Base-by-base conservation (phyloP, 2,113 vertebrate species). In the Macroglossus sobrinus region DNA sequence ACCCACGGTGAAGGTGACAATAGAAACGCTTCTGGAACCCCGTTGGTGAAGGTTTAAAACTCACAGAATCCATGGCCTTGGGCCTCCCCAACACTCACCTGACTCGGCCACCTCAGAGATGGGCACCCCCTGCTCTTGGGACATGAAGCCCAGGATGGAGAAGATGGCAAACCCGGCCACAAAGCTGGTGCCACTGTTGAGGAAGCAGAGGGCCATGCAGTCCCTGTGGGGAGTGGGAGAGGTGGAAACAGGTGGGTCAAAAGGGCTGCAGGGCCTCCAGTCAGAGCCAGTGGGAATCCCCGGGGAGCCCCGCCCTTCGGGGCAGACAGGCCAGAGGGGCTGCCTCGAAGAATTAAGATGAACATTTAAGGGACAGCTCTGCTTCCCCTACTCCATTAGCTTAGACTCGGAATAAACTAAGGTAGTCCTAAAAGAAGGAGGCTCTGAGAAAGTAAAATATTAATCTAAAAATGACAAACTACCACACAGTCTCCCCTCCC, bases 61-160 rank as follows among this genome's bases (percentile, higher is more conserved):
- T 78, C 30, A 40, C 50, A 43, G 69, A 59, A 43, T 3, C 13
- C 9, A 7, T 26, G 13, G 24, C 2, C 91, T 53, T 4, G 0
- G 8, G 1, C 18, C 28, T 30, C 8, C 33, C 50, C 66, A 64
- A 22, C 72, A 98, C 99, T 96, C 97, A 99, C 99, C 99, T 1
- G 99, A 99, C 95, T 99, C 99, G 0, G 99, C 99, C 96, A 99
- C 99, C 38, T 99, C 99, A 0, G 99, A 99, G 0, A 99, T 99
- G 93, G 99, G 99, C 94, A 99, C 99, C 0, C 99, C 99, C 97
- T 99, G 99, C 84, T 99, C 99, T 86, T 98, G 98, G 0, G 99
- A 98, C 99, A 99, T 99, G 98, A 99, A 99, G 75, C 99, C 99
- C 98, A 99, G 98, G 98, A 99, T 99, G 94, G 99, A 99, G 98